Evolutionary conservation across 2,797 vertebrate genomes (phyloP).

Genomic region (Novumbra hubbsi): DNA sequence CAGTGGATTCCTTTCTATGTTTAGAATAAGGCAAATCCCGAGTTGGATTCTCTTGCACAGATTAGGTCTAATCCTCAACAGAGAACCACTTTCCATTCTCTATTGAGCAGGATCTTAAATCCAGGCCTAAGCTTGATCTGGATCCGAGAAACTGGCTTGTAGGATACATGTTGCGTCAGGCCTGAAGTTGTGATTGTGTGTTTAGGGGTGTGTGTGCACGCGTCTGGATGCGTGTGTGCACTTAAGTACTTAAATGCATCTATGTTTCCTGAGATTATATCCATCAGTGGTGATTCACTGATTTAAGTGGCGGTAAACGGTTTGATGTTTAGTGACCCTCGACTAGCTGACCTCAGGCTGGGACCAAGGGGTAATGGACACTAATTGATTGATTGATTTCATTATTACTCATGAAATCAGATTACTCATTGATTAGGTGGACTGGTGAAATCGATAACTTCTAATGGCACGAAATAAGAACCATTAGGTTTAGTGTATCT

Average conservation of each 20-base stretch:
- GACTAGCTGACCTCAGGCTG: neutral
- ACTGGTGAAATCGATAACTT: neutral
- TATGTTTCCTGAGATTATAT: neutral
- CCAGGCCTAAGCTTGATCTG: neutral
- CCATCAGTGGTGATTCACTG: neutral
- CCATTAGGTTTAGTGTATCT: neutral
- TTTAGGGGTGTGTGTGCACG: neutral
- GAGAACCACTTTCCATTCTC: neutral
- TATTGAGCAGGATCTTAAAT: neutral
- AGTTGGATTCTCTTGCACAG: neutral
- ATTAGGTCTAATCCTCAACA: neutral
- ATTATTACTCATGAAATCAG: neutral
- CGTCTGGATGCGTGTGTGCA: neutral
- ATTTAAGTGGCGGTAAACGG: neutral
- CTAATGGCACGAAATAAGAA: neutral
- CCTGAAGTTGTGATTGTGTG: neutral
- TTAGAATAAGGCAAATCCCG: neutral
- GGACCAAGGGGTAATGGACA: neutral
- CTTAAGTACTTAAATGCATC: too few relatives aligned
- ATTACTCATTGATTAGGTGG: neutral
- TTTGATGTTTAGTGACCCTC: neutral
- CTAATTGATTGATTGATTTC: neutral
- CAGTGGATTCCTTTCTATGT: neutral
- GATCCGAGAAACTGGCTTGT: neutral
- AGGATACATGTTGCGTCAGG: neutral